Conservation (phyloP, 2,888 invertebrate species). For the Alloplasta piceator region DNA sequence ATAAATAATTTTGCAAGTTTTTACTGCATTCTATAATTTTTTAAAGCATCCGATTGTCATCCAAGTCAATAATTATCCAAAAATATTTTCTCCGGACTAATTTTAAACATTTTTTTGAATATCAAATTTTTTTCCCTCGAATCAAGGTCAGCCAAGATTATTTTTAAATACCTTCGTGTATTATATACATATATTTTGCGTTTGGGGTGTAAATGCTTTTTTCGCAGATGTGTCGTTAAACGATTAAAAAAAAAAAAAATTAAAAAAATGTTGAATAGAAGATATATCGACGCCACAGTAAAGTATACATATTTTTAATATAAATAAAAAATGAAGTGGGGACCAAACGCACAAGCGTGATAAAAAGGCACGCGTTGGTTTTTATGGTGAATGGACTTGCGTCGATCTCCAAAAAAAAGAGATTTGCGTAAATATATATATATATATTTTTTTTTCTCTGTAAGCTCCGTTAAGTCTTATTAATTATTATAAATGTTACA, state of each 20-base stretch:
- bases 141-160: background rate
- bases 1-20: too few species aligned
- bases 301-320: slow-evolving; percentile 69
- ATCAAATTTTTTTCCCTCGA: too few species aligned
- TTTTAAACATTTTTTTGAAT: too few species aligned
- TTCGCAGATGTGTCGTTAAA: slow-evolving; percentile 17
- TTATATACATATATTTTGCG: slow-evolving; percentile 45
- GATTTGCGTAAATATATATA: slow-evolving; percentile 44
- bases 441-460: slow-evolving; percentile 42
- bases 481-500: slow-evolving; percentile 71
- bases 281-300: too few species aligned
- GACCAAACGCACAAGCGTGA: slow-evolving; percentile 62
- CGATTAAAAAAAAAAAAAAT: slow-evolving; percentile 6
- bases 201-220: slow-evolving; percentile 28
- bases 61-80: too few species aligned
- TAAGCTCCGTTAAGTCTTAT: slow-evolving; percentile 63
- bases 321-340: slow-evolving; percentile 52
- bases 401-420: slow-evolving; percentile 47
- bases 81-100: too few species aligned
- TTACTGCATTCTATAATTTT: too few species aligned
- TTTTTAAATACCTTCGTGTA: slow-evolving; percentile 22
- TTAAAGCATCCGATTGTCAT: too few species aligned
- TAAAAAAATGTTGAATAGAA: slow-evolving; percentile 15
- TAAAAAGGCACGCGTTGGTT: slow-evolving; percentile 65
- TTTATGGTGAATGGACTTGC: slow-evolving; percentile 74